Base-by-base conservation (phyloP, 2,888 invertebrate species). In the Amphipyra berbera region DNA sequence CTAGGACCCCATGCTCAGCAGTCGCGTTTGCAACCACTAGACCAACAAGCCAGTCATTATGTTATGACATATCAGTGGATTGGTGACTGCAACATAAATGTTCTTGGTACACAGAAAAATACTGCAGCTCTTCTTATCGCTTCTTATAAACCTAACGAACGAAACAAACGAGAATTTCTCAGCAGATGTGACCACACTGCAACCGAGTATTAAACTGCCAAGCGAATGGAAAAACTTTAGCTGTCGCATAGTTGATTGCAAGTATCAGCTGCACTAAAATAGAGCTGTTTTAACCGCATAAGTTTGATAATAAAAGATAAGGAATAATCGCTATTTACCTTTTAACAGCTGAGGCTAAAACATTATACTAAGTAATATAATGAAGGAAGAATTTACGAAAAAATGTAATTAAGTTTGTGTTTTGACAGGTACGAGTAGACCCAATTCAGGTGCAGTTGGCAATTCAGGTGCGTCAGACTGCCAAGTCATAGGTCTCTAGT, bases 221-320 rank as follows among this genome's bases (percentile, higher is more conserved):
- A 33, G 44, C 14, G 27, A 58, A 67, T 70, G 37, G 67, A 38
- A 47, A 70, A 70, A 55, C 40, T 66, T 70, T 47, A 14, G 27
- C 42, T 14, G 15, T 30, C 21, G 40, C 21, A 12, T 66, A 53
- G 41, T 49, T 46, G 46, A 58, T 61, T 30, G 56, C n/a, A 27
- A 49, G 61, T 54, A 61, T 57, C 46, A 67, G 70, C 46, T 70
- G 71, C 50, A 52, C 6, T 47, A 21, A 21, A 54, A 50, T 55
- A 46, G 13, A n/a, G 38, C 15, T 35, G 53, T 46, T 49, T 41
- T 58, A 35, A 45, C 38, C 9, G 41, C 15, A 2, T 41, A 61
- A 70, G 13, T 69, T 68, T 54, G 37, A 15, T 13, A 46, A 53
- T 46, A n/a, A 68, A n/a, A n/a, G 52, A 35, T 15, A 14, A 30